These are phyloP conservation scores for Quiscalus mexicanus DNA, from an alignment of 2,113 vertebrate genomes.

Conservation along the genomic window DNA sequence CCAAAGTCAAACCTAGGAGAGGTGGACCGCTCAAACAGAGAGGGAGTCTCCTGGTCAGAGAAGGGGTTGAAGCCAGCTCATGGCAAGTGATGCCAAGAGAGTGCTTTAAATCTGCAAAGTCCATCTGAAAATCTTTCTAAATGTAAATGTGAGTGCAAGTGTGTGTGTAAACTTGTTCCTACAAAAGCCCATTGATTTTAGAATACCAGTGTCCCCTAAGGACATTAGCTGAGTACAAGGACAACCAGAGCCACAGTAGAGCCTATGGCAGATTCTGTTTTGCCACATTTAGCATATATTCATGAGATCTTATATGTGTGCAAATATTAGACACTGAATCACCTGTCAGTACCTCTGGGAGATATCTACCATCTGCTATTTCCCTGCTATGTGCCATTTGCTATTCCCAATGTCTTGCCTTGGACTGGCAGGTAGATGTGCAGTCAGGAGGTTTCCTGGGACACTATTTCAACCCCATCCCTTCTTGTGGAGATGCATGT, in stretches of 20 bases:
- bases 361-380: neutral
- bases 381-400: neutral
- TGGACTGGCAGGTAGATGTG: neutral
- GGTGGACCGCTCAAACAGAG: neutral
- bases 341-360: neutral
- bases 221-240: neutral
- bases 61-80: neutral
- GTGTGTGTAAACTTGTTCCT: neutral
- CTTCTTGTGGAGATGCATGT: neutral
- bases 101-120: neutral
- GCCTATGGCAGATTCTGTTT: neutral
- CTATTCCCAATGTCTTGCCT: neutral
- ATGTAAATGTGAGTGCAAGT: neutral
- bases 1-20: neutral
- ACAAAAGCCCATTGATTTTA: neutral
- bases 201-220: neutral
- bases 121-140: neutral
- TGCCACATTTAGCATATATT: neutral
- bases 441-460: neutral
- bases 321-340: neutral
- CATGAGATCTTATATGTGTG: neutral
- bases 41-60: neutral
- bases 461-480: neutral
- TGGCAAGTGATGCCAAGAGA: neutral
- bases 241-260: neutral